Evolutionary conservation across 2,797 vertebrate species (phyloP), one percentile per base, ranked within the genome.

Genomic region (Ibycter americanus): DNA sequence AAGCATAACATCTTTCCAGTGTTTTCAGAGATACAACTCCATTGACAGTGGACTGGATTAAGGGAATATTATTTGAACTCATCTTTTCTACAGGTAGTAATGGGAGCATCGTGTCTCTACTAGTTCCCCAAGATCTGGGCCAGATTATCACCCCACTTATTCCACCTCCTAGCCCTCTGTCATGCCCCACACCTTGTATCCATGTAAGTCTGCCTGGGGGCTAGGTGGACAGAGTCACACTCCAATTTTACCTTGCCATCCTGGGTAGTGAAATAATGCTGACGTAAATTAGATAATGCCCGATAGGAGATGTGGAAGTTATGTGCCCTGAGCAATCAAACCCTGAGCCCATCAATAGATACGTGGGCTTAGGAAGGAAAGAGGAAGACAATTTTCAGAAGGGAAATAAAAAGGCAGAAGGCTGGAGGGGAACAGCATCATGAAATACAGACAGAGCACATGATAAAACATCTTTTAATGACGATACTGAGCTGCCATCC

Each of bases 351-450:
- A 0, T 42, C 36, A 38, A 22, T 22, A 56, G 47, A 31, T 44
- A 63, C 0, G 0, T 56, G 73, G 67, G 52, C 40, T 34, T n/a
- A 63, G 31, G 62, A 88, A 86, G 40, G 31, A 82, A 87, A 90
- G 15, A 40, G 7, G 16, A 84, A 56, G 22, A 40, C 6, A 38
- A 5, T 71, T 83, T 83, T 73, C 59, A 71, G 42, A 40, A 76
- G 25, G 31, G 47, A 83, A 95, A 83, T 34, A n/a, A 83, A 87
- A 87, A 65, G 46, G 34, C 38, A 86, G 36, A 76, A 73, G 31
- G 38, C 42, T 66, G 38, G 23, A 85, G 63, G 18, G 49, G 36
- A 88, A 40, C 11, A 51, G 14, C 19, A 40, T 14, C 27, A 34
- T 42, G 76, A 89, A 85, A 80, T 16, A 84, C 26, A 67, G 25